Percentiles rank a stretch among this genome's conserved stretches.
phyloP scores from a whole-genome alignment of 2,113 vertebrate genomes.

The Acrocephalus kingi region DNA sequence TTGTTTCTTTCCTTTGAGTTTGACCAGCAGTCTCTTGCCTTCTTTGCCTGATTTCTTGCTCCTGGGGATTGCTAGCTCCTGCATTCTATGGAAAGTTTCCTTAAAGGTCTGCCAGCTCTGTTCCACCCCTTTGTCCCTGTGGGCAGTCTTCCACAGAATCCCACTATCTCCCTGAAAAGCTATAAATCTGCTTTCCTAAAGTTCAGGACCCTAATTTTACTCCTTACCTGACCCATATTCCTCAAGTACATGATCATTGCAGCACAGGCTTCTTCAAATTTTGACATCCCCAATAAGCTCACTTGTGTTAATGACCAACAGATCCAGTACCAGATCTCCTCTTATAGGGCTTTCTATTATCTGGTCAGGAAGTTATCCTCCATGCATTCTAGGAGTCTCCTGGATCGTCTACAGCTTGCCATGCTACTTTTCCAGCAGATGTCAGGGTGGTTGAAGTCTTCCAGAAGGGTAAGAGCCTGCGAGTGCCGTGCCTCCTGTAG shows the following conservation, averaged over 20 bases:
- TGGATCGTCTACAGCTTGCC: neutral
- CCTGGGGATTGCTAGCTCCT: neutral
- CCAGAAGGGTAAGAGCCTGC: neutral
- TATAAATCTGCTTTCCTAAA: neutral
- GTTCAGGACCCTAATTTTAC: neutral
- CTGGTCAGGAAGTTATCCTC: neutral
- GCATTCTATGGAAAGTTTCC: neutral
- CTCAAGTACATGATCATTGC: neutral
- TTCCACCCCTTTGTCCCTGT: neutral
- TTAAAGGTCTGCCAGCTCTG: neutral
- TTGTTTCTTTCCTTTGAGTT: neutral
- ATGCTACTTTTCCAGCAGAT: neutral
- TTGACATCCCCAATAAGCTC: neutral
- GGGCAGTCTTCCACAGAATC: neutral
- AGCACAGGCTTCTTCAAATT: neutral
- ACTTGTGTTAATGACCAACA: neutral
- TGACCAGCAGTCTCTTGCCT: neutral
- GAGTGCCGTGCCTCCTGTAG: neutral
- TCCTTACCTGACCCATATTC: neutral
- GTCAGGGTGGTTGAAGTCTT: neutral
- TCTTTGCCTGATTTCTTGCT: neutral
- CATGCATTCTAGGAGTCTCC: neutral
- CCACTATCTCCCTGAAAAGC: neutral
- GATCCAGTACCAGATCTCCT: neutral
- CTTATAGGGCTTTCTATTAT: neutral